Evolutionary conservation across 2,113 vertebrate genomes (phyloP), one percentile per base, ranked within the genome.

Genomic region (Hippocampus guttulatus): DNA sequence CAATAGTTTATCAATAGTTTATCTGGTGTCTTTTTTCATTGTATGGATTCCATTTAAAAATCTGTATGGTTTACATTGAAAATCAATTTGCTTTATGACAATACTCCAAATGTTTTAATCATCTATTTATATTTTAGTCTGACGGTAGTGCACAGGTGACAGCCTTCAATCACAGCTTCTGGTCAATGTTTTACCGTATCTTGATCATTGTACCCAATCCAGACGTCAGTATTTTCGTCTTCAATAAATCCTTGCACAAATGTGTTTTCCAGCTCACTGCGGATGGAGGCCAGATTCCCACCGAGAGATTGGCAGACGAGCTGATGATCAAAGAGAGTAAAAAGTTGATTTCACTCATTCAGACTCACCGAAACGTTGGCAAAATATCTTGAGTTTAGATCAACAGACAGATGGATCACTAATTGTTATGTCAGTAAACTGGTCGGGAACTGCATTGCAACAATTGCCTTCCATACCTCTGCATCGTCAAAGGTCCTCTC

Each of bases 141-240:
- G 33, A 38, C 33, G 33, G 33, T 38, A 38, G 33, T 38, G 33
- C 10, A 45, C 1, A 45, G 14, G 20, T 27, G 55, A 15, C 23
- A 58, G 55, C 2, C 25, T 58, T 58, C 11, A 11, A 58, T 27
- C 57, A 60, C 25, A 25, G 45, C 40, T 3, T 64, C n/a, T 45
- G n/a, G n/a, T 45, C 8, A 45, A n/a, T 45, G 21, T 15, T 45
- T 25, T 30, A 64, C 63, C 63, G 7, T 4, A 16, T 15, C 0
- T 15, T 1, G 5, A 16, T 65, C 63, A 27, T 8, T 8, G 14
- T 25, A 15, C 27, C 63, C 63, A 10, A 65, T 65, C 63, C 63
- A 65, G 41, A 8, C 41, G 0, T 0, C 1, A 4, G 1, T 3
- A 16, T 3, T 41, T 0, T 3, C 14, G 0, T 27, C 11, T 15